Base-by-base conservation (phyloP, 2,888 invertebrate species). In the Petrophora chlorosata region DNA sequence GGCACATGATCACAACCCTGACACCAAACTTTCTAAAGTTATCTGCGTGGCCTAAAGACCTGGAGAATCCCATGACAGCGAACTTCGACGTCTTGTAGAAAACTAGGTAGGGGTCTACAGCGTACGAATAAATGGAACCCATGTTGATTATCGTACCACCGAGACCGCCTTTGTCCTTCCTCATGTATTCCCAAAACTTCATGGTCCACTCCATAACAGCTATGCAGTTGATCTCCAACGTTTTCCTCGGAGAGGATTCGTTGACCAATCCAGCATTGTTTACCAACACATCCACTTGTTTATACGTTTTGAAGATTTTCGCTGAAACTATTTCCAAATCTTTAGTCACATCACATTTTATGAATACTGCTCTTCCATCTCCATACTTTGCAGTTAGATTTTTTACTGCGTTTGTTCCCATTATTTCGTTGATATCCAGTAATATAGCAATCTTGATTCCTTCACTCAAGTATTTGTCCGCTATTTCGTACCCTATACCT, bases 91-190 rank as follows among this genome's bases (percentile, higher is more conserved):
- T 91, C 1, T 89, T 87, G 67, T 92, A 92, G 10, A 91, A 82
- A 0, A 92, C 92, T 26, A 85, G 67, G 17, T 84, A 84, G 3
- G 87, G 82, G 17, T 84, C 72, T 0, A 90, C 76, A 54, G 81
- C 76, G 28, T 87, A 78, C 0, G 92, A 92, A 54, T 90, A 85
- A 12, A 92, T 87, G 0, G 93, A 93, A 1, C 92, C 85, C 9
- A 93, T 83, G 65, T 94, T 94, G 10, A 94, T 82, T 28, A 94
- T 87, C 2, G 90, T 84, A 3, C 93, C 93, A 2, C 93, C 93
- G 15, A 76, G 67, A 1, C 91, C 92, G 0, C 89, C 85, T 35
- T 82, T 84, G 56, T 91, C 84, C 29, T 75, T 82, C 22, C 91
- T 81, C 91, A 93, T 90, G 65, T 90, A 81, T 46, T 92, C 81